Conservation (phyloP, 2,888 invertebrate species). For the Perithous albicinctus region DNA sequence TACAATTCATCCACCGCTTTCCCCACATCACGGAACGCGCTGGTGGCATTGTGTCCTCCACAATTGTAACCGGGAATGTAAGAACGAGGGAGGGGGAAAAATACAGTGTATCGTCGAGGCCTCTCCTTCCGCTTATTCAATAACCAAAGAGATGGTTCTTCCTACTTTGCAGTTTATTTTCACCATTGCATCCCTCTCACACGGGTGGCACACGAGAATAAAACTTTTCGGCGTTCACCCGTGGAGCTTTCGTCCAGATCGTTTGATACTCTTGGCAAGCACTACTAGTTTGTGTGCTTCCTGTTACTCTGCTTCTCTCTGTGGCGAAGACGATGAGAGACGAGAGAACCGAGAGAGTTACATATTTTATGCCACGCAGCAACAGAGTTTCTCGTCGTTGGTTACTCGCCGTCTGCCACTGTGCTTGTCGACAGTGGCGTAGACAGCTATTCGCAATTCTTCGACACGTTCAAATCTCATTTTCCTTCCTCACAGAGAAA, state of each 20-base stretch:
- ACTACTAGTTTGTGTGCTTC: conserved; percentile 10
- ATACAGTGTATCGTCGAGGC: not conserved
- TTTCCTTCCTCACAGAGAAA: too few relatives aligned
- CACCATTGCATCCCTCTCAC: conserved; percentile 7
- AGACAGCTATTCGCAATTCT: conserved; percentile 9
- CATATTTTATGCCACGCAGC: conserved; percentile 57
- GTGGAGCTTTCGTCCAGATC: conserved; percentile 26
- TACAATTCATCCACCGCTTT: conserved; percentile 31
- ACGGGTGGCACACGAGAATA: not conserved
- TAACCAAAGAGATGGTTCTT: conserved; percentile 51
- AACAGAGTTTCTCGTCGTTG: conserved; percentile 61
- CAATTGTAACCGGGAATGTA: conserved; percentile 13
- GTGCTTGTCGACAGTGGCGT: conserved; percentile 59
- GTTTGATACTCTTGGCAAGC: conserved; percentile 35
- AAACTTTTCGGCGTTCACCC: conserved; percentile 4
- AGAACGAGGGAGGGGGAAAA: conserved; percentile 14
- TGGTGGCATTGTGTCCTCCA: conserved; percentile 11
- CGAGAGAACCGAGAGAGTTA: conserved; percentile 37
- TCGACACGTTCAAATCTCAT: not conserved
- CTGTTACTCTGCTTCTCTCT: conserved; percentile 10
- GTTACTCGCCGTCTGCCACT: conserved; percentile 49
- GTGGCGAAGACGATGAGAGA: conserved; percentile 28
- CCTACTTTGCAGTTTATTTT: conserved; percentile 20
- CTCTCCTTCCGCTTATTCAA: conserved; percentile 59
- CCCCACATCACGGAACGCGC: not conserved